phyloP scores from a whole-genome alignment of 2,888 invertebrate genomes.

The Clistopyga incitator region DNA sequence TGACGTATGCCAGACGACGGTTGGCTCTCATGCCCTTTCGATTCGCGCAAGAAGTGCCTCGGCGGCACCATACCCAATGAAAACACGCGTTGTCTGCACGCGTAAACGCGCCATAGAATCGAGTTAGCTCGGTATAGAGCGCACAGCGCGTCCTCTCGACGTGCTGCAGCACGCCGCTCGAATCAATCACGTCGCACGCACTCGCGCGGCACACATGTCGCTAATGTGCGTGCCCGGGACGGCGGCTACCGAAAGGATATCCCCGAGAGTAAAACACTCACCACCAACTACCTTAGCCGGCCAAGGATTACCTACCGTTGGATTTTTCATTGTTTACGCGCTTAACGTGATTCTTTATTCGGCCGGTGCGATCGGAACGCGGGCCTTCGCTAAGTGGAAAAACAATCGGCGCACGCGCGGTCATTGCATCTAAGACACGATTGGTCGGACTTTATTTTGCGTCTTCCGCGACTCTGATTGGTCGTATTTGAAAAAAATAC shows the following conservation, averaged over 20 bases:
- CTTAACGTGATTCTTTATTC: too few species aligned
- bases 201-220: constrained; percentile 81
- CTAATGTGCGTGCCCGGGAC: constrained; percentile 80
- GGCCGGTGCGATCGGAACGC: too few species aligned
- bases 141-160: constrained; percentile 31
- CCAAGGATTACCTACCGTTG: constrained; percentile 69
- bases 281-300: constrained; percentile 43
- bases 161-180: constrained; percentile 78
- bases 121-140: constrained; percentile 27
- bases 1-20: constrained; percentile 44
- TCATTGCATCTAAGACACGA: too few species aligned
- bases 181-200: constrained; percentile 82
- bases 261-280: constrained; percentile 17
- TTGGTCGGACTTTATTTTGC: too few species aligned
- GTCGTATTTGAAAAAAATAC: too few species aligned
- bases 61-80: constrained; percentile 44
- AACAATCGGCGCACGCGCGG: too few species aligned
- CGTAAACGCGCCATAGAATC: constrained; percentile 43
- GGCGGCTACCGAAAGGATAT: constrained; percentile 70
- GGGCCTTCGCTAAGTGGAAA: too few species aligned
- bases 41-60: constrained; percentile 41
- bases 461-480: too few species aligned
- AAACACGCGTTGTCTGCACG: constrained; percentile 53
- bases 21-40: constrained; percentile 13
- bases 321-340: too few species aligned